Evolutionary conservation across 2,797 vertebrate species (phyloP), one percentile per base, ranked within the genome.

Genomic region (Aulostomus chinensis): DNA sequence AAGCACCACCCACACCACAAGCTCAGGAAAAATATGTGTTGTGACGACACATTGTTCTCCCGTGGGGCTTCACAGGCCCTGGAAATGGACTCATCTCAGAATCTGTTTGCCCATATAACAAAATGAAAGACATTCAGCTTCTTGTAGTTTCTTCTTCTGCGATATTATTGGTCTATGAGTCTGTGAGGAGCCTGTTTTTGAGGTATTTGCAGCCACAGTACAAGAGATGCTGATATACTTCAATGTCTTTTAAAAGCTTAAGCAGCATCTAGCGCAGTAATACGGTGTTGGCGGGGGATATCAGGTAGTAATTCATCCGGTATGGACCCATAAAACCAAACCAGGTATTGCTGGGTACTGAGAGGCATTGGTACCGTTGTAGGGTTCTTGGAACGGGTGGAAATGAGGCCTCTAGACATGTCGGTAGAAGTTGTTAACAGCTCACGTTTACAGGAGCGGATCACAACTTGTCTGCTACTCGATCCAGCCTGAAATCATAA

Each of bases 401-500:
- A 36, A 50, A 35, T 9, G 9, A 41, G 8, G 15, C 36, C 22
- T 40, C 46, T 45, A 28, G 10, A 21, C 31, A 30, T 20, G 2
- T 9, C 9, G 6, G 9, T 9, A 5, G 9, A 25, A 9, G 2
- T 6, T 25, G 28, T 29, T 29, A n/a, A 29, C 9, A 4, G 28
- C 28, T 43, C 21, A 22, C 7, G 21, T 50, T 53, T 56, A 25
- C 32, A 47, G 45, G 5, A 4, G 36, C 28, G 18, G 37, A 68
- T 68, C 40, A 29, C 53, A 55, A 52, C 46, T 29, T 2, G 42
- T 39, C 66, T 54, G 58, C 30, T 15, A 4, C 55, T 38, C 0
- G 2, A 28, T 49, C 35, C 25, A 9, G 42, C 37, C 15, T 65
- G 42, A 32, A 54, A 60, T 55, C 15, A 1, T 54, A 63, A 66